These are phyloP conservation scores for Papilio xuthus DNA, from an alignment of 1,140 invertebrate genomes.

Conservation along the genomic window DNA sequence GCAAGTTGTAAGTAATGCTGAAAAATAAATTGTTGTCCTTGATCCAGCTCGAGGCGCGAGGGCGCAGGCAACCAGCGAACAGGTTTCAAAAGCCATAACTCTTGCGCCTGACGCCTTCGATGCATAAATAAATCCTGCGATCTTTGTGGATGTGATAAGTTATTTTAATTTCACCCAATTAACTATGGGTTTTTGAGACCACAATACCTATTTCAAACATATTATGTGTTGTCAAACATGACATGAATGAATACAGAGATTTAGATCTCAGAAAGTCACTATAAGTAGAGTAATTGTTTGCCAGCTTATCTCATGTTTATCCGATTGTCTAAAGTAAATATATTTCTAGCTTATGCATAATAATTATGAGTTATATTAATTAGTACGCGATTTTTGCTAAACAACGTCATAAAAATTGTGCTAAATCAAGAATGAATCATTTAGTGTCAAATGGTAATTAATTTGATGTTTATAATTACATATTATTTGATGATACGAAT, in stretches of 20 bases:
- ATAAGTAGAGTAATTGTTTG: background rate
- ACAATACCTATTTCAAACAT: too few relatives aligned
- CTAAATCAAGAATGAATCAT: background rate
- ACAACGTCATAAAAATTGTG: background rate
- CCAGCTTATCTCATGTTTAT: background rate
- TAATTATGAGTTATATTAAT: too few relatives aligned
- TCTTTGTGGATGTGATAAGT: conserved; percentile 53
- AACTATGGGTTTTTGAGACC: too few relatives aligned
- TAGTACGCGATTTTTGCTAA: background rate
- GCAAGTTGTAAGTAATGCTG: conserved; percentile 42
- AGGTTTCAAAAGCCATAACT: conserved; percentile 66
- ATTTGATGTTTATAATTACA: background rate
- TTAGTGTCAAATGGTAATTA: background rate
- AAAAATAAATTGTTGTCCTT: conserved; percentile 64
- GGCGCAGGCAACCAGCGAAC: conserved; percentile 47
- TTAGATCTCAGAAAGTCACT: too few relatives aligned
- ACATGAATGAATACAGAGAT: too few relatives aligned
- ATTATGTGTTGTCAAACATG: too few relatives aligned
- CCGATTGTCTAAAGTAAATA: conserved; percentile 10
- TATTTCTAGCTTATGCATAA: background rate
- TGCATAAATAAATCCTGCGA: conserved; percentile 55
- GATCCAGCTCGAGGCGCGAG: conserved; percentile 53
- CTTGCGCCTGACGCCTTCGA: conserved; percentile 52
- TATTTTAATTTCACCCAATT: conserved; percentile 27
- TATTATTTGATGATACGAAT: background rate